Evolutionary conservation across 2,888 invertebrate species (phyloP).

Genomic region (Metopia argyrocephala): DNA sequence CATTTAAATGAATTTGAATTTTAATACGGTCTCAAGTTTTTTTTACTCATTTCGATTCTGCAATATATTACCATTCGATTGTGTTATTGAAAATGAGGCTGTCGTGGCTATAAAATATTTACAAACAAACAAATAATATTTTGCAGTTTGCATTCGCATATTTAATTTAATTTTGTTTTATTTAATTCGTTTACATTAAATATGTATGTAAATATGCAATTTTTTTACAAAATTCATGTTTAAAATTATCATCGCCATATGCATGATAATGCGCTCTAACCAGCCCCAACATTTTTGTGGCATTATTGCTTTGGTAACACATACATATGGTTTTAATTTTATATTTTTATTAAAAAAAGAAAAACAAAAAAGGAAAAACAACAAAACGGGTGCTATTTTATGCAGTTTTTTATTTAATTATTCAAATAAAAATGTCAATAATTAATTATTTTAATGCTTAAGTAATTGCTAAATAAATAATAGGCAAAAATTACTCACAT

Average conservation of each 20-base stretch:
- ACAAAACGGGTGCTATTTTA: too few species aligned
- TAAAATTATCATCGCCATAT: not conserved
- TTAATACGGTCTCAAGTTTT: too few species aligned
- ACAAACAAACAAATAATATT: not conserved
- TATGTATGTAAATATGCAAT: slow-evolving; percentile 60
- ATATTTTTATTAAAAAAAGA: not conserved
- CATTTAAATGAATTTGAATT: not conserved
- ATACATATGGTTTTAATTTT: not conserved
- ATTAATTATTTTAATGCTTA: not conserved
- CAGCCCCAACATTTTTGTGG: too few species aligned
- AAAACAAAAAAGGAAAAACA: too few species aligned
- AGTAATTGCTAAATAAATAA: slow-evolving; percentile 24
- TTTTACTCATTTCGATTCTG: not conserved
- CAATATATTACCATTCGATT: not conserved
- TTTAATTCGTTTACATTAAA: slow-evolving; percentile 55
- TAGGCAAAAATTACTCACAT: too few species aligned
- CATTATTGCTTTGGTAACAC: too few species aligned
- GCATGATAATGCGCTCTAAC: not conserved
- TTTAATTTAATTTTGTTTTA: slow-evolving; percentile 3
- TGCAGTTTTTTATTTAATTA: too few species aligned
- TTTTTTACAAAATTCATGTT: not conserved
- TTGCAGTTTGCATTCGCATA: not conserved
- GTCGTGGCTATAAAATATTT: not conserved
- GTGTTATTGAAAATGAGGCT: not conserved
- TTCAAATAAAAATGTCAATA: not conserved